Base-by-base conservation (phyloP, 37 sponge, comb jelly and placozoan species). In the Tethya wilhelma region DNA sequence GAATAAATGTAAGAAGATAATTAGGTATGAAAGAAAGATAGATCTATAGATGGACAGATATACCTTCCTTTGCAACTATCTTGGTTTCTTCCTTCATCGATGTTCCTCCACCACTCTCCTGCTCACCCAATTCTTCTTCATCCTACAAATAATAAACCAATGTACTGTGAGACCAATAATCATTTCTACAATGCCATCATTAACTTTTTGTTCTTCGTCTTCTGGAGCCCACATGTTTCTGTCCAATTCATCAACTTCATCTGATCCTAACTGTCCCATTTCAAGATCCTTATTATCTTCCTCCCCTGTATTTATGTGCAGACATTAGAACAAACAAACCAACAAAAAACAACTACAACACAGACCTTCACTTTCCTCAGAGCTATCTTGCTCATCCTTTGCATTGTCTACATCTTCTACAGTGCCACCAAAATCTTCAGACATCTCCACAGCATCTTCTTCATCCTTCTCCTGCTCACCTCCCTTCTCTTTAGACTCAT, bases 221-320 rank as follows among this genome's bases (percentile, higher is more conserved):
- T 94, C 86, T 20, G 91, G 87, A 39, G 84, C 95, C 95, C 95
- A 94, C 81, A 94, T 91, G 63, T 86, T 74, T 66, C 80, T 85
- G 65, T 94, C 93, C 25, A 94, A 49, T 20, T 75, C 33, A 11
- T 93, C 90, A 28, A 44, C 59, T 41, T 66, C 34, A 22, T 72
- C 68, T 25, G 75, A 30, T 4, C 75, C 92, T 14, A 91, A 57
- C 3, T 89, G 83, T 59, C 86, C 93, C 86, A 88, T 84, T 38
- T 83, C 42, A 8, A 59, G 53, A 34, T 60, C 85, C 31, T 77
- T 71, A 74, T 84, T 81, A 44, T 82, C 89, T 71, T 83, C 62
- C 32, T 66, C 72, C 34, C 64, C 60, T 59, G 14, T 9, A n/a
- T n/a, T n/a, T n/a, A n/a, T n/a, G n/a, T n/a, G 26, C 59, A 58